Percentiles rank a stretch among this genome's conserved stretches.
phyloP scores from a whole-genome alignment of 2,797 vertebrate species.

The Sebastes vulpes region DNA sequence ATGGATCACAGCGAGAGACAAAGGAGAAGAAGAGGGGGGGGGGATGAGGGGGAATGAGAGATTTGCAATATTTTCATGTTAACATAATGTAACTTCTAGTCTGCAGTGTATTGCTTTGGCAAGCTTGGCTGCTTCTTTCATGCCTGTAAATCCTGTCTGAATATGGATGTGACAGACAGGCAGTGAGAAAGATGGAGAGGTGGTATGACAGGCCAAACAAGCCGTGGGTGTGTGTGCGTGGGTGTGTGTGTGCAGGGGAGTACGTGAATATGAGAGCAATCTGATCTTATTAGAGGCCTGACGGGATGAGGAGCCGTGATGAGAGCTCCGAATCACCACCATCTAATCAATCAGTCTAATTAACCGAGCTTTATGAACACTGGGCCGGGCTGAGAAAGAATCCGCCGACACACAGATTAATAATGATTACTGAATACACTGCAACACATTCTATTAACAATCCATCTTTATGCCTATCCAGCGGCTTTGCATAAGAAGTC shows the following conservation, averaged over 20 bases:
- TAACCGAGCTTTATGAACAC: conserved; percentile 81
- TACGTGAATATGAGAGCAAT: conserved; percentile 65
- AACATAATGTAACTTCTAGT: conserved; percentile 68
- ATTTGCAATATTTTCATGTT: conserved; percentile 73
- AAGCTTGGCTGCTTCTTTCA: conserved; percentile 66
- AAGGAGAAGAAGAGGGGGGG: conserved; percentile 15
- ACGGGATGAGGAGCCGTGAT: conserved; percentile 70
- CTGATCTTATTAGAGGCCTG: conserved; percentile 78
- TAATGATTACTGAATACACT: conserved; percentile 80
- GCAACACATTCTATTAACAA: conserved; percentile 78
- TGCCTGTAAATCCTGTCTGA: conserved; percentile 67
- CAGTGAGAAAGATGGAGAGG: conserved; percentile 56
- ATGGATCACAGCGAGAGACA: conserved; percentile 52
- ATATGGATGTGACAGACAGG: conserved; percentile 72
- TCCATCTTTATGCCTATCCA: conserved; percentile 64
- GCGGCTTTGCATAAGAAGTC: conserved; percentile 56
- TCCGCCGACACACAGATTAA: conserved; percentile 81
- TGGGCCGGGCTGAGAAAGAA: conserved; percentile 68
- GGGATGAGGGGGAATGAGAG: conserved; percentile 30
- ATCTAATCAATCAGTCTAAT: conserved; percentile 85
- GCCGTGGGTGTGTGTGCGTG: neutral
- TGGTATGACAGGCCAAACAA: conserved; percentile 63
- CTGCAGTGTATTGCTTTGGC: conserved; percentile 62
- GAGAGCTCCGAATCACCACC: conserved; percentile 76
- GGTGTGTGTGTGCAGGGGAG: conserved; percentile 10